Percentiles rank a stretch among this genome's conserved stretches.
Conservation (phyloP, 2,888 invertebrate species). For the Drosophila putrida region DNA sequence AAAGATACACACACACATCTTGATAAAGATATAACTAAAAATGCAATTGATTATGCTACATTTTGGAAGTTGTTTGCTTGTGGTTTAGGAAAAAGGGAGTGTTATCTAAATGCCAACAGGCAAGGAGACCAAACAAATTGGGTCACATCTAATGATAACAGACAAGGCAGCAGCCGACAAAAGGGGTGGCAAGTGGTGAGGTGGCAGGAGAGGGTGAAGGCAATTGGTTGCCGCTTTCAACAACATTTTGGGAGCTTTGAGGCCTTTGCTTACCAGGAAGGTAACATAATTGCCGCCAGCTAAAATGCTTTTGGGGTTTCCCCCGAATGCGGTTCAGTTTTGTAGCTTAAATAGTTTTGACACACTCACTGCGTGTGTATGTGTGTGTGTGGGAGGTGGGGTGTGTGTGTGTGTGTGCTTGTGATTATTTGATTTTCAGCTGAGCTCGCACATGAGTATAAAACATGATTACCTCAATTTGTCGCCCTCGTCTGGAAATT, state of each 20-base stretch:
- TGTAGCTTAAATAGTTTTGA: constrained; percentile 43
- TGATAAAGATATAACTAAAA: constrained; percentile 12
- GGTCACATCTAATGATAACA: constrained; percentile 69
- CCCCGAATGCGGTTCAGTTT: constrained; percentile 26
- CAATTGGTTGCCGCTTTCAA: constrained; percentile 36
- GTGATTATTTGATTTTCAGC: constrained; percentile 54
- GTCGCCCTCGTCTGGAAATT: constrained; percentile 67
- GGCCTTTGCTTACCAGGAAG: constrained; percentile 25
- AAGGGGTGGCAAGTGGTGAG: constrained; percentile 4
- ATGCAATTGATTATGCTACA: constrained; percentile 58
- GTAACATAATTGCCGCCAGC: constrained; percentile 40
- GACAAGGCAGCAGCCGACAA: constrained; percentile 14
- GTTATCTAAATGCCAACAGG: constrained; percentile 60
- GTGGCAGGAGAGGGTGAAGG: too few species aligned
- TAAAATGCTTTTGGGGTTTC: constrained; percentile 15
- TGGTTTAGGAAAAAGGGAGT: constrained; percentile 21
- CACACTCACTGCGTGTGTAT: constrained; percentile 3
- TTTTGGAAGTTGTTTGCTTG: constrained; percentile 39
- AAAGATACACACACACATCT: background rate
- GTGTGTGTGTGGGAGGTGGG: background rate
- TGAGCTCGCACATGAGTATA: constrained; percentile 44
- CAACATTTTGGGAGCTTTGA: constrained; percentile 43
- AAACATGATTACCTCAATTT: constrained; percentile 73
- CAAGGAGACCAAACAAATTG: constrained; percentile 60
- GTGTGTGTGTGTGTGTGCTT: constrained; percentile 21